These are phyloP conservation scores for Lacerta viridis DNA, from an alignment of 2,797 vertebrate genomes.

Conservation along the genomic window DNA sequence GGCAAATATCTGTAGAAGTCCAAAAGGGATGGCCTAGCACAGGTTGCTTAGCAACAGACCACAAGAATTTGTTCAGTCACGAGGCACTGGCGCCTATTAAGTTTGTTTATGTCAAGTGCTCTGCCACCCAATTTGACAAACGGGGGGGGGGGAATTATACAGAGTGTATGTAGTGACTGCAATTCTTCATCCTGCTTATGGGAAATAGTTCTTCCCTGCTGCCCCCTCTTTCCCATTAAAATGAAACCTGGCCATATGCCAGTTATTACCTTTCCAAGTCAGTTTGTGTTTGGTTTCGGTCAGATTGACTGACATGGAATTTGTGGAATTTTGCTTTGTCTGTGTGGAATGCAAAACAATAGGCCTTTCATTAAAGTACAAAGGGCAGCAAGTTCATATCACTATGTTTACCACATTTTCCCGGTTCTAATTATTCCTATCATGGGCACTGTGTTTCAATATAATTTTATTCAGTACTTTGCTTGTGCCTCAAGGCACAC, in stretches of 20 bases:
- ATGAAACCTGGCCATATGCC: constrained; percentile 77
- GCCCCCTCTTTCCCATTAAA: constrained; percentile 48
- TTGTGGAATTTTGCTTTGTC: constrained; percentile 80
- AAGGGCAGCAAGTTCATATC: constrained; percentile 65
- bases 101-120: constrained; percentile 78
- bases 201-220: constrained; percentile 59
- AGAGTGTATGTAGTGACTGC: constrained; percentile 19
- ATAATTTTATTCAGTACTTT: constrained; percentile 32
- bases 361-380: constrained; percentile 76
- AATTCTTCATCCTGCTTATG: constrained; percentile 67
- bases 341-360: constrained; percentile 78
- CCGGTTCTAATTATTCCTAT: constrained; percentile 34
- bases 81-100: constrained; percentile 43
- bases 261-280: constrained; percentile 74
- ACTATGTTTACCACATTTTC: constrained; percentile 44
- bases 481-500: constrained; percentile 35
- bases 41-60: constrained; percentile 87
- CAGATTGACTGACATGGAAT: constrained; percentile 79
- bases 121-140: constrained; percentile 72
- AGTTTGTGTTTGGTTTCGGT: constrained; percentile 79
- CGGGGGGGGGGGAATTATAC: constrained; percentile 57
- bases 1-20: constrained; percentile 85
- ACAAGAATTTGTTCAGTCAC: constrained; percentile 84
- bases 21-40: constrained; percentile 86
- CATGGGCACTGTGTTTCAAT: neutral